Percentiles rank a stretch among this genome's conserved stretches.
Conservation (phyloP, 2,797 vertebrate species). For the Adrianichthys oophorus region DNA sequence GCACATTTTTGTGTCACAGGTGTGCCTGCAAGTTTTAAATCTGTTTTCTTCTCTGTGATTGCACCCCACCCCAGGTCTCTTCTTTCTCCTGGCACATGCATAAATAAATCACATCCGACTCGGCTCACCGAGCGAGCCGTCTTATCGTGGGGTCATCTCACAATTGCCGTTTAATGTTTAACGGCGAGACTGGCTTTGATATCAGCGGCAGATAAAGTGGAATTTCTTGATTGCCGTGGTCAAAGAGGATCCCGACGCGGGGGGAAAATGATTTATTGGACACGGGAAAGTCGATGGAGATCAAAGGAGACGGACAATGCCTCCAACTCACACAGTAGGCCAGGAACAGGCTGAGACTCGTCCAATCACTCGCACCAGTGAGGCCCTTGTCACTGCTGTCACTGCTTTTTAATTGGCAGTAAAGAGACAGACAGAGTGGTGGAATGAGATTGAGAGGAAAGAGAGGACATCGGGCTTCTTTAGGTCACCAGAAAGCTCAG, state of each 20-base stretch:
- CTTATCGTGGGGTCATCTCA: conserved; percentile 57
- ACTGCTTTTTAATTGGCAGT: conserved; percentile 75
- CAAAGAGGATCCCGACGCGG: conserved; percentile 50
- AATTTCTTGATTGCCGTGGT: conserved; percentile 63
- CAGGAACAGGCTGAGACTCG: conserved; percentile 40
- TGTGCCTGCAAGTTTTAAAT: conserved; percentile 29
- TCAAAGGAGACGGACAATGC: conserved; percentile 58
- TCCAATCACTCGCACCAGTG: conserved; percentile 70
- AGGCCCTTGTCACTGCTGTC: conserved; percentile 42
- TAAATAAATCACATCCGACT: conserved; percentile 47
- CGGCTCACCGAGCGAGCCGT: conserved; percentile 2
- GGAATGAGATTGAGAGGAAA: conserved; percentile 16
- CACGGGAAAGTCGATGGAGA: conserved; percentile 53
- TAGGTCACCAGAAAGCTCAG: conserved; percentile 58
- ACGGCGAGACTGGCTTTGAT: conserved; percentile 55
- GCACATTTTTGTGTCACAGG: conserved; percentile 16
- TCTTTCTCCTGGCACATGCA: not conserved
- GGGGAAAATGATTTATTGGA: conserved; percentile 75
- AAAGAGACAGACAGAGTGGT: conserved; percentile 14
- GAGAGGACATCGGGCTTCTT: conserved; percentile 1
- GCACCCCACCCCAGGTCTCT: conserved; percentile 8
- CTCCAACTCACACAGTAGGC: conserved; percentile 30
- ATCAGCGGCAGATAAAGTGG: conserved; percentile 60
- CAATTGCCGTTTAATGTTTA: conserved; percentile 63
- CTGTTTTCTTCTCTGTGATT: conserved; percentile 37